These are phyloP conservation scores for Hippocampus mohnikei DNA, from an alignment of 2,113 vertebrate genomes.

Conservation along the genomic window DNA sequence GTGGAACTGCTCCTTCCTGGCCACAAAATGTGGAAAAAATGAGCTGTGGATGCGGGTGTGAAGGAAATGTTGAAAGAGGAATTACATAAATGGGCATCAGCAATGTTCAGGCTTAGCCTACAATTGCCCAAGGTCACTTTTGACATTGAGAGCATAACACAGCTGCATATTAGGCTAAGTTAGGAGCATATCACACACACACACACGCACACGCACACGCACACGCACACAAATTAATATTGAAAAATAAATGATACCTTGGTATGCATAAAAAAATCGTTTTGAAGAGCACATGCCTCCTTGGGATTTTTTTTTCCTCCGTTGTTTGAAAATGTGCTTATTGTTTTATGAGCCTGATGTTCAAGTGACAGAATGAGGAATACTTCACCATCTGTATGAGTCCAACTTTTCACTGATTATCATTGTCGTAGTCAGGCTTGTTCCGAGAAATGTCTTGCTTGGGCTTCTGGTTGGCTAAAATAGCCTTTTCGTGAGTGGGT, in stretches of 20 bases:
- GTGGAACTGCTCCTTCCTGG: constrained; percentile 43
- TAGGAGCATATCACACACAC: constrained; percentile 1
- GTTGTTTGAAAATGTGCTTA: no score
- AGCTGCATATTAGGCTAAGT: constrained; percentile 45
- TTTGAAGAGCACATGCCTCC: neutral
- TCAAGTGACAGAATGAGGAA: neutral
- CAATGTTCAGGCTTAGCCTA: constrained; percentile 50
- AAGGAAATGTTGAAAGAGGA: constrained; percentile 51
- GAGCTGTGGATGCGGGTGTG: constrained; percentile 50
- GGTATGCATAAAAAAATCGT: neutral
- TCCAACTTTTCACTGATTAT: neutral
- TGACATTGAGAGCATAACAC: constrained; percentile 28
- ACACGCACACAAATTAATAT: constrained; percentile 4
- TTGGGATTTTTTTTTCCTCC: neutral
- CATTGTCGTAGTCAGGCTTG: neutral
- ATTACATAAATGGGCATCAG: constrained; percentile 50
- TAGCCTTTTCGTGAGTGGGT: neutral
- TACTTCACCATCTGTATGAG: neutral
- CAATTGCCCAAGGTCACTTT: constrained; percentile 23
- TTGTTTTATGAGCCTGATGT: neutral
- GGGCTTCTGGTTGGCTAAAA: neutral
- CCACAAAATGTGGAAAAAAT: constrained; percentile 64
- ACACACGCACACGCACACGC: no score
- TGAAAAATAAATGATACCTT: neutral
- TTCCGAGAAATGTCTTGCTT: neutral